Base-by-base conservation (phyloP, 2,797 vertebrate species). In the Onychomys arenicola region DNA sequence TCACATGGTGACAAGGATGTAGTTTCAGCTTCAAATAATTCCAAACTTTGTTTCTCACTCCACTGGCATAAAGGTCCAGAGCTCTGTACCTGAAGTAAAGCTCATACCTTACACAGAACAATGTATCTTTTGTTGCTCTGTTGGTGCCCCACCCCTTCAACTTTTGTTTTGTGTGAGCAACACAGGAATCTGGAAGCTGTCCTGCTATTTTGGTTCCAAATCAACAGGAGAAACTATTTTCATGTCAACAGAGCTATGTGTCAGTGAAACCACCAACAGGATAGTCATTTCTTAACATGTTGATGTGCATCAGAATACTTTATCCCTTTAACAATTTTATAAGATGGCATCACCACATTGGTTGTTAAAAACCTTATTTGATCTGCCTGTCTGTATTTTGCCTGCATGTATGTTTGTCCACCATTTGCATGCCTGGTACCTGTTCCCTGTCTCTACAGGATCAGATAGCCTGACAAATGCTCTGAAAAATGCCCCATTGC, bases 161-260 rank as follows among this genome's bases (percentile, higher is more conserved):
- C 63, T 76, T 95, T 91, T 97, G 81, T 98, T 98, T 97, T 97
- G 83, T 83, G n/a, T 97, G 92, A 96, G 65, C 49, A 97, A 95
- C 17, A 76, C 59, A 69, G 91, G 67, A 92, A 92, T 73, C 80
- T 93, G 92, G 89, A 78, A 82, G 52, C 59, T 84, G 23, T 92
- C 81, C 84, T 95, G 21, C 49, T 69, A 32, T 37, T 78, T 90
- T 75, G 85, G 63, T 83, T 40, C 93, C 25, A 32, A 92, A 95
- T 96, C 97, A 97, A 94, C 49, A 96, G 57, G n/a, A 88, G 67
- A 94, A 94, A 67, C 63, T 97, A 61, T 97, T 97, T 98, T 94
- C n/a, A 81, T 87, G 85, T 96, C 88, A 97, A 78, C 90, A 92
- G 49, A 94, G 32, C 23, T 75, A 67, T 67, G 67, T 89, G 40